Percentiles rank a stretch among this genome's conserved stretches.
Evolutionary conservation across 1,140 invertebrate species (phyloP).

Genomic region (Bombus waltoni): DNA sequence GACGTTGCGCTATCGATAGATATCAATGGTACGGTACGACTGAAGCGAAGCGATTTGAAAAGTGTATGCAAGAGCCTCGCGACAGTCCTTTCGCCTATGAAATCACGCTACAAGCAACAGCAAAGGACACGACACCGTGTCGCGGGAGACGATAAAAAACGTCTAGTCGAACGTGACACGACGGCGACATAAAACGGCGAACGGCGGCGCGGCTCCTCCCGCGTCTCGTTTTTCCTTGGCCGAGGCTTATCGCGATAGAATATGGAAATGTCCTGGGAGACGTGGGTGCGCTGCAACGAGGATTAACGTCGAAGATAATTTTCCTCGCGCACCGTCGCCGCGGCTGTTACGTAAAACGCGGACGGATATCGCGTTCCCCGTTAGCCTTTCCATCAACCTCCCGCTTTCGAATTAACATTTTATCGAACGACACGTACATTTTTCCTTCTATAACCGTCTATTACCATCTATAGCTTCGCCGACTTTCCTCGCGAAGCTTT

Average conservation of each 20-base stretch:
- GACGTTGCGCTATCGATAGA: not conserved
- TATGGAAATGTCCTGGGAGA: constrained; percentile 66
- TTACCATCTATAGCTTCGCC: not conserved
- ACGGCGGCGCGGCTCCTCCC: not conserved
- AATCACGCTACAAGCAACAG: not conserved
- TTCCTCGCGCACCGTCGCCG: constrained; percentile 27
- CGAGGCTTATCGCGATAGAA: constrained; percentile 63
- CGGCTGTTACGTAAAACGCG: constrained; percentile 34
- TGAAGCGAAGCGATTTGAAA: not conserved
- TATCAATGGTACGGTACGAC: not conserved
- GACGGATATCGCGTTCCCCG: constrained; percentile 34
- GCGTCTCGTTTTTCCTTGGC: constrained; percentile 51
- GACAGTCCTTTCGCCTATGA: not conserved
- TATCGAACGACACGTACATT: not conserved
- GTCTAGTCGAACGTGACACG: not conserved
- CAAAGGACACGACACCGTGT: not conserved
- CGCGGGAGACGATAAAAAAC: not conserved
- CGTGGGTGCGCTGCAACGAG: constrained; percentile 74
- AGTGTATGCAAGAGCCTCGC: not conserved
- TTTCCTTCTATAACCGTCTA: not conserved
- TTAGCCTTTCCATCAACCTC: constrained; percentile 32
- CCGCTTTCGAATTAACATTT: constrained; percentile 1
- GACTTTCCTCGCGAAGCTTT: not conserved
- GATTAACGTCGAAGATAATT: constrained; percentile 64
- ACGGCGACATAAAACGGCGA: constrained; percentile 18